Evolutionary conservation across 2,888 invertebrate genomes (phyloP), one percentile per base, ranked within the genome.

Genomic region (Lobophora halterata): DNA sequence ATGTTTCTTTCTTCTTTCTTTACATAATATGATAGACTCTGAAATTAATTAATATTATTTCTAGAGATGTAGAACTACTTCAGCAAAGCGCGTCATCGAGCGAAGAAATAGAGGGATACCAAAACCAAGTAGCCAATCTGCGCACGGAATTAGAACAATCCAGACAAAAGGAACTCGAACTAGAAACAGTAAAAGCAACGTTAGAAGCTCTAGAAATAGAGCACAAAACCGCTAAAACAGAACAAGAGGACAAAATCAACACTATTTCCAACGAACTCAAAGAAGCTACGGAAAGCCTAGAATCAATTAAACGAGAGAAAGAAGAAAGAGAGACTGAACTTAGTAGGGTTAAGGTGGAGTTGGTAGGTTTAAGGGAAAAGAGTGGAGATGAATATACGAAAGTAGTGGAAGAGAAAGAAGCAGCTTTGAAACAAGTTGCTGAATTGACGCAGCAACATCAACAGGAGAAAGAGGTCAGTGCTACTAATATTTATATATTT

Each of bases 111-210:
- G 87, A 87, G 50, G 77, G 77, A 0, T 86, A 86, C 52, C 83
- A 86, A 65, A 71, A 49, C 2, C 77, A 87, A 67, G 65, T 87
- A 58, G 48, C 71, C 7, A 76, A 70, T 45, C 67, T 87, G 17
- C 68, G 87, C n/a, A 57, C 58, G 16, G 86, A 87, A 38, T 53
- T 87, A 14, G 86, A 89, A 61, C 81, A 85, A 28, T 75, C 90
- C 1, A 89, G 90, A 50, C 90, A 90, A 53, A 82, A 90, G 47
- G 90, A 90, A 55, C 70, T 76, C 4, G 88, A 77, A 52, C 61
- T 88, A 53, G 76, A 80, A 55, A 76, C 82, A 19, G 53, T 90
- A 23, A 76, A 77, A 54, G 79, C 78, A 23, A 74, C 71, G 3
- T 79, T 79, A 72, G 83, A 80, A 63, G 76, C 71, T 8, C 64